Evolutionary conservation across 2,797 vertebrate species (phyloP).

Genomic region (Alauda arvensis): DNA sequence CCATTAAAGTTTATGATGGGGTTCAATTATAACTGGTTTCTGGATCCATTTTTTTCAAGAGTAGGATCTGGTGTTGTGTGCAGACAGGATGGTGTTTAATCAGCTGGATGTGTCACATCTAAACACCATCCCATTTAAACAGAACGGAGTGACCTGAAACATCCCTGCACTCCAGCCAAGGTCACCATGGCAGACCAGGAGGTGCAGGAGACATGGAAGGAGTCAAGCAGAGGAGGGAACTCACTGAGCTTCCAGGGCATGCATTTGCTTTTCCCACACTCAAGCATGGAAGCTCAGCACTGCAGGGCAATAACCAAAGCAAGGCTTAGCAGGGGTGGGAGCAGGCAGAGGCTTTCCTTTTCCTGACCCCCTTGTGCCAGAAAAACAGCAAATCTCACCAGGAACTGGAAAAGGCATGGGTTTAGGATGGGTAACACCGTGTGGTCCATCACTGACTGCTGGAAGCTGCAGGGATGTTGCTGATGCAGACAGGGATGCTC

Average conservation of each 20-base stretch:
- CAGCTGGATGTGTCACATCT: neutral
- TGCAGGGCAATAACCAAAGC: neutral
- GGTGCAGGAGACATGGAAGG: neutral
- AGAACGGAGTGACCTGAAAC: neutral
- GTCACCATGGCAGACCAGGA: fast-evolving
- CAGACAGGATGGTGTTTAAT: neutral
- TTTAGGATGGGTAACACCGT: fast-evolving
- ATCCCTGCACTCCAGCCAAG: neutral
- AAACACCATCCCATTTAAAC: neutral
- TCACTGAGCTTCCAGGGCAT: neutral
- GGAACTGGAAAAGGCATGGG: fast-evolving
- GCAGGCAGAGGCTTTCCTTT: neutral
- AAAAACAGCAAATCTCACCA: neutral
- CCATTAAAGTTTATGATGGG: neutral
- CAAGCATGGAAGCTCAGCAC: neutral
- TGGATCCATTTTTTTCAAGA: neutral
- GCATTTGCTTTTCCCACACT: neutral
- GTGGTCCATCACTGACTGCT: fast-evolving
- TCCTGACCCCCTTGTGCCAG: neutral
- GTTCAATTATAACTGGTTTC: neutral
- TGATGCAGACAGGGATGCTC: neutral
- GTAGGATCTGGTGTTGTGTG: neutral
- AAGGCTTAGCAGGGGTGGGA: neutral
- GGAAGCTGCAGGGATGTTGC: neutral
- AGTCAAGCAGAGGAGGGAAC: neutral